Evolutionary conservation across 2,888 invertebrate species (phyloP).

Genomic region (Platynereis dumerilii): DNA sequence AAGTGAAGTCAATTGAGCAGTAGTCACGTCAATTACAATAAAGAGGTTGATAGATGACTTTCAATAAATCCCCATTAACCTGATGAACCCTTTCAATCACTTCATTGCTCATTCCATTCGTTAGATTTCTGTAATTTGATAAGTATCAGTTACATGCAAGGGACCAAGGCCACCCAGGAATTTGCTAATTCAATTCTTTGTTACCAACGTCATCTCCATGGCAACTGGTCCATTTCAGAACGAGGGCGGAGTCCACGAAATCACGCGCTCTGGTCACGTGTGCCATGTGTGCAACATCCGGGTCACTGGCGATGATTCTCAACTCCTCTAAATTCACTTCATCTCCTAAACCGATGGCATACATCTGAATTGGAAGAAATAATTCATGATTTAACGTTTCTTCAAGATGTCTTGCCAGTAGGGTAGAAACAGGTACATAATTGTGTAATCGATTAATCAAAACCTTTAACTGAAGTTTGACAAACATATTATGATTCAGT

Average conservation of each 20-base stretch:
- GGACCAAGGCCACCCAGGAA: too few species aligned
- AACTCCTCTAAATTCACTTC: constrained; percentile 22
- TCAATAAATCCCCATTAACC: too few species aligned
- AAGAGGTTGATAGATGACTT: too few species aligned
- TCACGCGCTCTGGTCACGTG: constrained; percentile 14
- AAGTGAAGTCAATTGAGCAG: background rate
- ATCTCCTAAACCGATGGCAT: constrained; percentile 46
- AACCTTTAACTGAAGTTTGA: too few species aligned
- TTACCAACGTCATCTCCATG: constrained; percentile 10
- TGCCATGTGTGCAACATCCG: constrained; percentile 47
- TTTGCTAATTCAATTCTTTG: background rate
- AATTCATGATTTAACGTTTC: background rate
- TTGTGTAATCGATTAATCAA: too few species aligned
- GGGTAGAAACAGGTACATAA: too few species aligned
- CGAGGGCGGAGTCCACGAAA: constrained; percentile 49
- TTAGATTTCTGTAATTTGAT: too few species aligned
- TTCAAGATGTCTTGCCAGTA: too few species aligned
- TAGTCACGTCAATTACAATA: background rate
- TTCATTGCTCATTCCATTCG: too few species aligned
- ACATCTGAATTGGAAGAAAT: constrained; percentile 33
- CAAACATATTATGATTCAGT: too few species aligned
- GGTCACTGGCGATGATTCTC: constrained; percentile 45
- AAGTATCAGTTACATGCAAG: too few species aligned
- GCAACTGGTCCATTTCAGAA: constrained; percentile 37
- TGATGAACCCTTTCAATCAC: too few species aligned